Evolutionary conservation across 2,113 vertebrate genomes (phyloP).

Genomic region (Hypocryptadius cinnamomeus): DNA sequence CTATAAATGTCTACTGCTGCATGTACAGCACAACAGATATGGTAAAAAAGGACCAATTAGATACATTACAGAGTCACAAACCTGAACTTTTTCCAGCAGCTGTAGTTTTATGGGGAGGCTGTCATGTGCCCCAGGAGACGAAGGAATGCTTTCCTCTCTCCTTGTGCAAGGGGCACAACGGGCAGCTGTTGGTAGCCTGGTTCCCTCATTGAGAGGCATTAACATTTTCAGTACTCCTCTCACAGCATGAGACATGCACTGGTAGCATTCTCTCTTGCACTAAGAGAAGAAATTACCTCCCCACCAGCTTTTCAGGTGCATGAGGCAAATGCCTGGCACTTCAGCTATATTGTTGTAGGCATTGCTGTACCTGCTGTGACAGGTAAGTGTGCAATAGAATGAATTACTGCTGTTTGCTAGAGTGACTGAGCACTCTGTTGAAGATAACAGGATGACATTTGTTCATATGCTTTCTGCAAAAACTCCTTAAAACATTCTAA

Average conservation of each 20-base stretch:
- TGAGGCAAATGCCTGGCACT: neutral
- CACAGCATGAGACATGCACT: neutral
- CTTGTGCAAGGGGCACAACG: rapidly evolving
- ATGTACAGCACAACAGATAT: neutral
- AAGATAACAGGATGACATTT: neutral
- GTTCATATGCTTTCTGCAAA: neutral
- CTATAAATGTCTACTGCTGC: neutral
- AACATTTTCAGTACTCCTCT: neutral
- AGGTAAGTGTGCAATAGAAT: neutral
- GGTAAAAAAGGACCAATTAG: neutral
- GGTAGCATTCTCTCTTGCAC: neutral
- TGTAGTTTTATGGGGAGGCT: neutral
- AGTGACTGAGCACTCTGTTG: neutral
- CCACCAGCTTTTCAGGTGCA: neutral
- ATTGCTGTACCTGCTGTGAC: neutral
- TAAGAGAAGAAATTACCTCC: neutral
- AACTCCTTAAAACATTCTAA: neutral
- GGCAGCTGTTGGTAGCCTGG: neutral
- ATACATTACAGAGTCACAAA: neutral
- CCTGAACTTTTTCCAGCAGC: neutral
- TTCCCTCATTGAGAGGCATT: neutral
- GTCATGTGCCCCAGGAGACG: neutral
- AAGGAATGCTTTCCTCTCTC: neutral
- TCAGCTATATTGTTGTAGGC: neutral
- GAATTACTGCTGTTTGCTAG: neutral